Base-by-base conservation (phyloP, 2,888 invertebrate genomes). In the Pheosia gnoma region DNA sequence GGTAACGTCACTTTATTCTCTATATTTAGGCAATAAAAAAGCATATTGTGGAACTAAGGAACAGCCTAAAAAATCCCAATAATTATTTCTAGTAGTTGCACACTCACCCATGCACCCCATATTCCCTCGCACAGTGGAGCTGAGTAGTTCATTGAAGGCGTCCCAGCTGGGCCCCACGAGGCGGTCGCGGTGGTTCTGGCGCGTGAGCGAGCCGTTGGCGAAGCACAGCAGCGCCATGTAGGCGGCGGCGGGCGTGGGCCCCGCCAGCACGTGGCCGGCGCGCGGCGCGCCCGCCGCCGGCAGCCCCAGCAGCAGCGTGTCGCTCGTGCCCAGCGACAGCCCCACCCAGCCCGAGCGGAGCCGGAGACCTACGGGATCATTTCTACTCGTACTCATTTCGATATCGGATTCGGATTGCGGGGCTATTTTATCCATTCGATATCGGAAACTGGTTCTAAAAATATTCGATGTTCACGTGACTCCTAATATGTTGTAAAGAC, bases 161-260 rank as follows among this genome's bases (percentile, higher is more conserved):
- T 96, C 95, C 99, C 99, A 99, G 60, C 95, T 96, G 10, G 95
- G 94, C 47, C 96, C 96, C 0, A 96, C 97, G 61, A 96, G 95
- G 25, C 94, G 87, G 80, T 97, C 95, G 59, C 97, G 92, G 60
- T 98, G 96, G 78, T 95, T 94, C 91, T 99, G 98, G 13, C 99
- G 94, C 0, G 98, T 98, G 37, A 99, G 88, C 0, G 99, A 98
- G 0, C 99, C 99, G 91, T 99, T 99, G 84, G 98, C 97, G 85
- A 97, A 98, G 90, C 98, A 98, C 60, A 99, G 93, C 47, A 99
- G 91, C 0, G 96, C 98, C 98, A 99, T 98, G 87, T 96, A 99
- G 39, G 96, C 95, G 7, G 96, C 91, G 6, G 94, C 90, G 60
- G 96, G 95, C 0, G 98, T 95, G 0, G 99, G 98, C 83, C 98